These are phyloP conservation scores for Xenops minutus DNA, from an alignment of 2,797 vertebrate species.

Conservation along the genomic window DNA sequence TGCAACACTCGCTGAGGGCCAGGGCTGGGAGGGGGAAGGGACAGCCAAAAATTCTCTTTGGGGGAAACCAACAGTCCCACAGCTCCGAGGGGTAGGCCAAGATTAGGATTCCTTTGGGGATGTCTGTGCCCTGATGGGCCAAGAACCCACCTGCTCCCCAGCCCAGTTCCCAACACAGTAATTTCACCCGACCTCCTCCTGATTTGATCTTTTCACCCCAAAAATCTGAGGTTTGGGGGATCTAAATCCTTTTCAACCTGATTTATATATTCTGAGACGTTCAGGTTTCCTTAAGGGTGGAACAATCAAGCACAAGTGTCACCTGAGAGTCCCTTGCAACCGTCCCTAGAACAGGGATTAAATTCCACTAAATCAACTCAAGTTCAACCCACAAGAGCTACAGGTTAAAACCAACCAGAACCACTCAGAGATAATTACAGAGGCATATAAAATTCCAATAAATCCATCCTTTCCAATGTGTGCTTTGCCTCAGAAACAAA, in stretches of 20 bases:
- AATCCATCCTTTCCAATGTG: not conserved
- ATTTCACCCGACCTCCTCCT: not conserved
- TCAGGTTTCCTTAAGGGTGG: not conserved
- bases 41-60: not conserved
- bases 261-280: not conserved
- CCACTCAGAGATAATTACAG: not conserved
- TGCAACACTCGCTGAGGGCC: not conserved
- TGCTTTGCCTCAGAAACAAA: not conserved
- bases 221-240: not conserved
- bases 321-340: not conserved
- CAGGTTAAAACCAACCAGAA: not conserved
- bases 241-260: not conserved
- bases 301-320: not conserved
- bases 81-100: not conserved
- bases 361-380: not conserved
- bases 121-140: accelerated
- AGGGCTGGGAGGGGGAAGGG: not conserved
- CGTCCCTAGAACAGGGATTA: not conserved
- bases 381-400: accelerated
- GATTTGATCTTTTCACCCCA: not conserved
- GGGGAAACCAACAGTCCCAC: not conserved
- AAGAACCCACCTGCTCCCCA: not conserved
- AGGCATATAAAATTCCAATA: not conserved
- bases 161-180: accelerated
- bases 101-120: not conserved